Base-by-base conservation (phyloP, 2,888 invertebrate species). In the Alcis repandata region DNA sequence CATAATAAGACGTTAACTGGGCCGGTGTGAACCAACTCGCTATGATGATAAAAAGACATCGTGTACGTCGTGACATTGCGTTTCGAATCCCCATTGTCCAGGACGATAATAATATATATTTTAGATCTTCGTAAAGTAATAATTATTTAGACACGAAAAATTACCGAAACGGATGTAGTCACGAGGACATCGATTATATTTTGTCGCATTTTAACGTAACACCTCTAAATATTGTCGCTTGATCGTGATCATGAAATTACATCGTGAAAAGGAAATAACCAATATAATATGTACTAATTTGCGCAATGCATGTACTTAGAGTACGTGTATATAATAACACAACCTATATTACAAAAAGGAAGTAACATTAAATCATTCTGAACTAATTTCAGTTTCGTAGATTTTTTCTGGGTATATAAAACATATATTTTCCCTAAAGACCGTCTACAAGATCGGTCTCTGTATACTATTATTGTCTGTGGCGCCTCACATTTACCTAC, bases 1-100 rank as follows among this genome's bases (percentile, higher is more conserved):
- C 53, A n/a, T 63, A 58, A 52, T 58, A 48, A 57, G 61, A 58
- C 53, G 58, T 54, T 57, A 41, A 58, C 54, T 59, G 43, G 61
- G 68, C 69, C 70, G 66, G 68, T 78, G 77, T 78, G 78, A 85
- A 83, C 82, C 79, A 80, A 79, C 77, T 83, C 79, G 83, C 85
- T 84, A 80, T 72, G 69, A 75, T 71, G 79, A 84, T 84, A 85
- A 85, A 81, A 80, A 78, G 76, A 78, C 56, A 68, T 87, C 87
- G 87, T 88, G 88, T 70, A 63, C 70, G 76, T 70, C 80, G 83
- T 84, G 88, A 79, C 84, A 82, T 83, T 84, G 79, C 80, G 27
- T 74, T 74, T 70, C 69, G 71, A 71, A 68, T 71, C 57, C 66
- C 68, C 65, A 77, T 72, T 76, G 75, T 77, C 74, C 67, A 71